Percentiles rank a stretch among this genome's conserved stretches.
phyloP scores from a whole-genome alignment of 1,140 invertebrate genomes.

The Brachionus sp. region DNA sequence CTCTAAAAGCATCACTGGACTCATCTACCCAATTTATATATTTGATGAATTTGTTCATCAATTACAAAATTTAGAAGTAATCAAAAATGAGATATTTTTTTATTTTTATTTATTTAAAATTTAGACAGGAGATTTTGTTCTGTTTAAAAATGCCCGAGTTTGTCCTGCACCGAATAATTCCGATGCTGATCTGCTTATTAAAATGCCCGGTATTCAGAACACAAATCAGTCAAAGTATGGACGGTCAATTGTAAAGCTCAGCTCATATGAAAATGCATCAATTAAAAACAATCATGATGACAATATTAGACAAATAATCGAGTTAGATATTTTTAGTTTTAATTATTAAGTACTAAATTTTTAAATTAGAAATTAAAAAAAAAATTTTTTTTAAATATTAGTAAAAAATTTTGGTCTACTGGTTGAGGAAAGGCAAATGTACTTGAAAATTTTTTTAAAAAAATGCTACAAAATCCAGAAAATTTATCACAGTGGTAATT shows the following conservation, averaged over 20 bases:
- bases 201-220: slow-evolving; percentile 20
- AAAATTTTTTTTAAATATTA: too few species aligned
- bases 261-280: neutral
- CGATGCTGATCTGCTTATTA: neutral
- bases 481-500: too few species aligned
- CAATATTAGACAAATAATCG: neutral
- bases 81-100: neutral
- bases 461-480: too few species aligned
- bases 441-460: too few species aligned
- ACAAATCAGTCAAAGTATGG: slow-evolving; percentile 22
- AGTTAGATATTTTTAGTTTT: neutral
- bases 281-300: neutral
- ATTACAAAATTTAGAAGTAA: slow-evolving; percentile 11
- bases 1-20: neutral
- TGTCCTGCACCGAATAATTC: neutral
- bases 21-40: neutral
- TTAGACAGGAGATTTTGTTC: slow-evolving; percentile 18
- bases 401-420: too few species aligned
- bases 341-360: too few species aligned
- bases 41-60: slow-evolving; percentile 19
- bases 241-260: neutral
- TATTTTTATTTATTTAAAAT: neutral
- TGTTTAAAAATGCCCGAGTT: neutral
- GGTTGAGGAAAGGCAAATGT: too few species aligned
- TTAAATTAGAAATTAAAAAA: too few species aligned